A percentile compares a stretch with the other conserved stretches of the same genome.
These are phyloP conservation scores for Gorsachius goisagi DNA, from an alignment of 2,113 vertebrate species.

Conservation along the genomic window DNA sequence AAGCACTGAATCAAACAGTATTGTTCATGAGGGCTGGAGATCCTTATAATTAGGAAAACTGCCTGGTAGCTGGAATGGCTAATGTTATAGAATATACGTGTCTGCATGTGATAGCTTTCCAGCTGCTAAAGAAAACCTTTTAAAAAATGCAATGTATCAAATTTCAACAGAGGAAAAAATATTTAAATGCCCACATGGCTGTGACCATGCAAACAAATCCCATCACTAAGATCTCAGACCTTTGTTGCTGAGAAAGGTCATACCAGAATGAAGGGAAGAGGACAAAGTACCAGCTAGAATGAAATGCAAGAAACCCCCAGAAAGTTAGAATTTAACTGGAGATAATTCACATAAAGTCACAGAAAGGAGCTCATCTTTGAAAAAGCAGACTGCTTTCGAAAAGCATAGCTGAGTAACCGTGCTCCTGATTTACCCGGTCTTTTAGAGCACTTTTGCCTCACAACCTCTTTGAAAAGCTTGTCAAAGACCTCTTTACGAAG, in stretches of 20 bases:
- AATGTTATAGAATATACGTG: not conserved
- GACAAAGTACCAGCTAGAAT: rapidly evolving
- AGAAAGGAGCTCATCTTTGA: not conserved
- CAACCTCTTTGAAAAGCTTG: not conserved
- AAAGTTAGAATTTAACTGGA: not conserved
- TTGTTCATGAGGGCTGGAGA: not conserved
- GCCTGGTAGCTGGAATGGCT: not conserved
- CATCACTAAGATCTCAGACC: not conserved
- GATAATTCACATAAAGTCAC: not conserved
- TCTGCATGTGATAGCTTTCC: not conserved
- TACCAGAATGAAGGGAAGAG: not conserved
- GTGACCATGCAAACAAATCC: not conserved
- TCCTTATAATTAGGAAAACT: not conserved
- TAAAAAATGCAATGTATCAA: not conserved
- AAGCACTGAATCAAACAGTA: not conserved
- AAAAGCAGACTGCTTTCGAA: not conserved
- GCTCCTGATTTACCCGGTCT: not conserved
- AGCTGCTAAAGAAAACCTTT: not conserved
- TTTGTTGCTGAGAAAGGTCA: not conserved
- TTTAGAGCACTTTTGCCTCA: not conserved
- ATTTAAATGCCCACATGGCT: not conserved
- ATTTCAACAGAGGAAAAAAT: not conserved
- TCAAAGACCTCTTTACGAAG: not conserved
- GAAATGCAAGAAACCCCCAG: not conserved
- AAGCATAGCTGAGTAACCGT: not conserved